Base-by-base conservation (phyloP, 92 coral and sea anemone species). In the Parazoanthus atlanticus region DNA sequence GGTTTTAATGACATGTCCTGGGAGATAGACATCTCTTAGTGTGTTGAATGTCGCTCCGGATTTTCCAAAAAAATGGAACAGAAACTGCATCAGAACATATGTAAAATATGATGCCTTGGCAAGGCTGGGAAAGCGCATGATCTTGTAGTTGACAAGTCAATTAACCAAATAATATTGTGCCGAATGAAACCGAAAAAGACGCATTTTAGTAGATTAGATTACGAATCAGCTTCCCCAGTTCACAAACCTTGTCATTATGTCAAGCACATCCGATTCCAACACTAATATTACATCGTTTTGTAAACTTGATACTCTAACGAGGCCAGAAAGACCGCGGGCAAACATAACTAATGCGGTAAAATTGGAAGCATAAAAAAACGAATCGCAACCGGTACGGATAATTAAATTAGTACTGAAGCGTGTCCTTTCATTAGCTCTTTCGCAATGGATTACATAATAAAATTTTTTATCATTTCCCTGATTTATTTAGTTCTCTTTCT, bases 261-360 rank as follows among this genome's bases (percentile, higher is more conserved):
- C 43, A 74, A 15, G 78, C 43, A 36, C 31, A 74, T 74, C 46
- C 78, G 43, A 74, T 74, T 74, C 78, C 13, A 74, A 33, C 33
- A 13, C 78, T 31, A 11, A 32, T 33, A 74, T 31, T 32, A 15
- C 28, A 74, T 74, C 78, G 40, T 19, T 31, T 74, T 74, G 78
- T 32, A 74, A 28, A 74, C 40, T 31, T 16, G 78, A 74, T 23
- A 33, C 43, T 31, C 78, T 74, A 74, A 74, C 78, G 43, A 74
- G 78, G 40, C 41, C 41, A 74, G 43, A 74, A 16, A 74, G 17
- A 28, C 78, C 6, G 25, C 10, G 23, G 25, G 46, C 43, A 74
- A 74, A 74, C 78, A 74, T 3, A 5, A 16, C 46, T 74, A 74
- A 74, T 74, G n/a, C 78, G 41, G 78, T 31, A 74, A 74, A 74